Evolutionary conservation across 2,888 invertebrate genomes (phyloP).

Genomic region (Stenotaenia linearis): DNA sequence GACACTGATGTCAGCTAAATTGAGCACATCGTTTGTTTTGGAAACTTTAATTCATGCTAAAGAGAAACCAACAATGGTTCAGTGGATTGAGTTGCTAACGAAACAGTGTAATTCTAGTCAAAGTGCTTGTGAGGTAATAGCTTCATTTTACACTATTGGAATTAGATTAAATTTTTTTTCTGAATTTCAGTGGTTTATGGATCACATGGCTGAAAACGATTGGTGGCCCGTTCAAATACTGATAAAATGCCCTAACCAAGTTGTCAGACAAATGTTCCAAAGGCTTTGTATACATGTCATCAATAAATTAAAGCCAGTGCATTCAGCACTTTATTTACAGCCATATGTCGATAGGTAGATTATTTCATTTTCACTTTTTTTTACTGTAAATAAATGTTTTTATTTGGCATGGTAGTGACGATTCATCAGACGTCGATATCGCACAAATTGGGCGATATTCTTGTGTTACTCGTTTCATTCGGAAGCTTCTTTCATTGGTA

Average conservation of each 20-base stretch:
- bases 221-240: slow-evolving; percentile 95
- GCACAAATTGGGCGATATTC: slow-evolving; percentile 44
- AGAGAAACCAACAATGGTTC: slow-evolving; percentile 95
- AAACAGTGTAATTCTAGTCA: slow-evolving; percentile 90
- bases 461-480: slow-evolving; percentile 88
- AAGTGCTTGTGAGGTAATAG: slow-evolving; percentile 48
- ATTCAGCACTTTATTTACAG: slow-evolving; percentile 61
- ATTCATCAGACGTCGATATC: slow-evolving; percentile 38
- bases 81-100: slow-evolving; percentile 90
- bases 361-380: neutral
- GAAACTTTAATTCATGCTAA: slow-evolving; percentile 96
- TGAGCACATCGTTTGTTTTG: slow-evolving; percentile 89
- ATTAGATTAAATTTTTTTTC: neutral
- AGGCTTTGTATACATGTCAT: slow-evolving; percentile 91
- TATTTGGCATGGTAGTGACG: slow-evolving; percentile 33
- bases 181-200: slow-evolving; percentile 71
- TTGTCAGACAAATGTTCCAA: slow-evolving; percentile 95
- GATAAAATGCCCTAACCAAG: slow-evolving; percentile 93
- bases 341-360: slow-evolving; percentile 38
- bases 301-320: slow-evolving; percentile 67
- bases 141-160: neutral
- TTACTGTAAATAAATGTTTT: neutral
- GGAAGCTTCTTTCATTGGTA: slow-evolving; percentile 75
- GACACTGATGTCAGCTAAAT: slow-evolving; percentile 75
- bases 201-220: slow-evolving; percentile 86